A percentile compares a stretch with the other conserved stretches of the same genome.
Evolutionary conservation across 2,113 vertebrate species (phyloP).

Genomic region (Shinisaurus crocodilurus): DNA sequence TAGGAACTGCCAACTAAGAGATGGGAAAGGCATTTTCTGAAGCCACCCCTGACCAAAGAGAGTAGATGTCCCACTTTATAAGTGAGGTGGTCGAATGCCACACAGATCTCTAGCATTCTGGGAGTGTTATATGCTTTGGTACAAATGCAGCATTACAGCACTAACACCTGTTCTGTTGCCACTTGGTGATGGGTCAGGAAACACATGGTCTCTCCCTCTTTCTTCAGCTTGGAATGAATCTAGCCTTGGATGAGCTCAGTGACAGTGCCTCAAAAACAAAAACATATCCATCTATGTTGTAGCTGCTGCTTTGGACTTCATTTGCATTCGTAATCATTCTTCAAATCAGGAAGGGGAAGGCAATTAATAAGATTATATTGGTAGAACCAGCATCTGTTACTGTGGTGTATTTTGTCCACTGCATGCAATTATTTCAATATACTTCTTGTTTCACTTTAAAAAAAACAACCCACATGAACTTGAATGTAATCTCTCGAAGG

Average conservation of each 20-base stretch:
- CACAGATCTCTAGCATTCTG: background rate
- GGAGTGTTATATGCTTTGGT: background rate
- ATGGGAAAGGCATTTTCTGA: background rate
- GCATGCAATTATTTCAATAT: conserved; percentile 17
- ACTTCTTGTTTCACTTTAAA: background rate
- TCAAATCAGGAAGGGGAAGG: conserved; percentile 3
- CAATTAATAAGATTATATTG: conserved; percentile 23
- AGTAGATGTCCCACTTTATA: background rate
- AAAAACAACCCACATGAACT: background rate
- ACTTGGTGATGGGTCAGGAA: background rate
- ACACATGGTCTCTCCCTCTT: background rate
- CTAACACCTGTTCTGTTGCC: background rate
- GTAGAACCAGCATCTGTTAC: conserved; percentile 44
- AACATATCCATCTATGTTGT: background rate
- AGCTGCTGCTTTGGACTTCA: conserved; percentile 13
- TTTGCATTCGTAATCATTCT: background rate
- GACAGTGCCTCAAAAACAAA: background rate
- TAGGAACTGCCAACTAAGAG: background rate
- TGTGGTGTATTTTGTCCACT: conserved; percentile 38
- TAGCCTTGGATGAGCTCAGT: background rate
- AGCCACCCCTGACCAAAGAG: background rate
- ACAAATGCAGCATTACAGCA: background rate
- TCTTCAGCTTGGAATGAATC: background rate
- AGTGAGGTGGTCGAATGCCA: background rate
- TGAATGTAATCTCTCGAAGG: conserved; percentile 32